These are phyloP conservation scores for Struthidea cinerea DNA, from an alignment of 2,113 vertebrate genomes.

Conservation along the genomic window DNA sequence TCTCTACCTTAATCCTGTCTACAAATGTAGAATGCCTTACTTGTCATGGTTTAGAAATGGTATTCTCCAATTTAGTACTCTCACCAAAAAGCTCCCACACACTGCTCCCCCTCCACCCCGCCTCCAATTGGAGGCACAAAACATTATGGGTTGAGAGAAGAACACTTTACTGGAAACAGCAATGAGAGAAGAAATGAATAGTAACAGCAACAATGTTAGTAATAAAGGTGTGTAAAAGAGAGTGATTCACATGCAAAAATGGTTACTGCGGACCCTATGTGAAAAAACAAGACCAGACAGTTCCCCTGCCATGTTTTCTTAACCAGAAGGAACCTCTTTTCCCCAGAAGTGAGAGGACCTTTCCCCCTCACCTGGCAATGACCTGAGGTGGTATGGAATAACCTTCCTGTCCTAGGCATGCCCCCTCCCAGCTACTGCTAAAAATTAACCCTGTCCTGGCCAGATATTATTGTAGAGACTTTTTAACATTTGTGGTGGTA, in stretches of 20 bases:
- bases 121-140: background rate
- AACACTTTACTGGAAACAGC: background rate
- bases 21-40: background rate
- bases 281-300: background rate
- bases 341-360: background rate
- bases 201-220: background rate
- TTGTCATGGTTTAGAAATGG: background rate
- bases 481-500: background rate
- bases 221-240: background rate
- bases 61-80: background rate
- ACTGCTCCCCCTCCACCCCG: background rate
- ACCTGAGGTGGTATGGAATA: background rate
- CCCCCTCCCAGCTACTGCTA: background rate
- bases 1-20: background rate
- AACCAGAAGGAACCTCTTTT: background rate
- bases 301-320: background rate
- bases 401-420: background rate
- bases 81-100: accelerated
- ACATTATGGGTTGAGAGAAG: background rate
- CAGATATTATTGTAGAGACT: background rate
- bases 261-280: accelerated
- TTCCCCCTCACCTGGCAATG: background rate
- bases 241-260: background rate
- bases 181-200: background rate
- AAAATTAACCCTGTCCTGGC: background rate